Evolutionary conservation across 2,113 vertebrate genomes (phyloP).

Genomic region (Bubo scandiacus): DNA sequence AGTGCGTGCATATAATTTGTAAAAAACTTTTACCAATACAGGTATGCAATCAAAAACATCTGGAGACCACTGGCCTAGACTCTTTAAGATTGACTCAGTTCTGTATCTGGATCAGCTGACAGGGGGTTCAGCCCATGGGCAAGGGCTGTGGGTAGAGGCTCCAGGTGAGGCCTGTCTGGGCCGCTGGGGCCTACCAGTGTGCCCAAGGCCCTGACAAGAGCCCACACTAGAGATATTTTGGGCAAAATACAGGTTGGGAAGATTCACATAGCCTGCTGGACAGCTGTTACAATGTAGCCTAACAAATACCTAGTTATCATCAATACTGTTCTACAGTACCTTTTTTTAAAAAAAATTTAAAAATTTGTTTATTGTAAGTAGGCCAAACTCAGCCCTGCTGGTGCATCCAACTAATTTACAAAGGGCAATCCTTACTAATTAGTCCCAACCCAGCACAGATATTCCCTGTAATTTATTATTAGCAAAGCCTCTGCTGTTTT

Average conservation of each 20-base stretch:
- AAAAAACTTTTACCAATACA: background rate
- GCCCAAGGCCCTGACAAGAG: background rate
- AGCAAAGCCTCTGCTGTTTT: background rate
- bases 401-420: background rate
- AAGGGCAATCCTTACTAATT: background rate
- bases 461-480: background rate
- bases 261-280: background rate
- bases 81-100: background rate
- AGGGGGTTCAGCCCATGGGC: background rate
- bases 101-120: background rate
- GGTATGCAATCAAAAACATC: background rate
- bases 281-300: background rate
- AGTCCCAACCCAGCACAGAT: background rate
- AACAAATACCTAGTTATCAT: background rate
- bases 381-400: background rate
- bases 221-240: rapidly evolving
- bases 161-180: background rate
- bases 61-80: background rate
- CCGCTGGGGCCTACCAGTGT: rapidly evolving
- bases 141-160: background rate
- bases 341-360: background rate
- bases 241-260: background rate
- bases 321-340: background rate
- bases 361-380: background rate
- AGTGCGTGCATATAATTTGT: background rate